Percentiles rank a stretch among this genome's conserved stretches.
These are phyloP conservation scores for Lysandra coridon DNA, from an alignment of 2,888 invertebrate species.

Conservation along the genomic window DNA sequence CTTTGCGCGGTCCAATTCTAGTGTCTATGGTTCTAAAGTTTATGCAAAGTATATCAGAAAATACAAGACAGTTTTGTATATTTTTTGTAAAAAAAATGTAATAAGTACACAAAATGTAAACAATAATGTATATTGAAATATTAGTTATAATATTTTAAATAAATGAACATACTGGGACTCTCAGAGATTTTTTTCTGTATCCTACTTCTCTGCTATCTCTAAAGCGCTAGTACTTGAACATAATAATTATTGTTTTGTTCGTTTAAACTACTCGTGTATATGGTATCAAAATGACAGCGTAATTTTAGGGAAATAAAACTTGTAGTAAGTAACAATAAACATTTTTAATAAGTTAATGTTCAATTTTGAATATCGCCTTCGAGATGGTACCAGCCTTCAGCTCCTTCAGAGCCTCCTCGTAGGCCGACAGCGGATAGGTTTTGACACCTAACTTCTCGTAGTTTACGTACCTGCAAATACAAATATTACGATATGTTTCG, in stretches of 20 bases:
- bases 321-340: neutral
- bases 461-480: conserved; percentile 76
- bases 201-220: neutral
- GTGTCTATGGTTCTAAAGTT: conserved; percentile 27
- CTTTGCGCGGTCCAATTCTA: neutral
- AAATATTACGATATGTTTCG: too few relatives aligned
- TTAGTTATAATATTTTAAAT: conserved; percentile 20
- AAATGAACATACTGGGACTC: conserved; percentile 29
- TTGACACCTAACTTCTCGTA: conserved; percentile 81
- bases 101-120: neutral
- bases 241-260: too few relatives aligned
- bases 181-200: neutral
- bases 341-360: neutral
- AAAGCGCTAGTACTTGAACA: too few relatives aligned
- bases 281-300: too few relatives aligned
- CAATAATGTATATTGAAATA: conserved; percentile 24
- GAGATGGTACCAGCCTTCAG: conserved; percentile 78
- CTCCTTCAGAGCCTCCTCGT: conserved; percentile 72
- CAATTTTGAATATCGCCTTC: conserved; percentile 80
- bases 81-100: conserved; percentile 8
- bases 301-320: neutral
- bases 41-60: conserved; percentile 16
- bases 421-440: conserved; percentile 73
- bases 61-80: conserved; percentile 12
- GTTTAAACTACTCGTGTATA: too few relatives aligned